Evolutionary conservation across 2,888 invertebrate genomes (phyloP).

Genomic region (Allygus modestus): DNA sequence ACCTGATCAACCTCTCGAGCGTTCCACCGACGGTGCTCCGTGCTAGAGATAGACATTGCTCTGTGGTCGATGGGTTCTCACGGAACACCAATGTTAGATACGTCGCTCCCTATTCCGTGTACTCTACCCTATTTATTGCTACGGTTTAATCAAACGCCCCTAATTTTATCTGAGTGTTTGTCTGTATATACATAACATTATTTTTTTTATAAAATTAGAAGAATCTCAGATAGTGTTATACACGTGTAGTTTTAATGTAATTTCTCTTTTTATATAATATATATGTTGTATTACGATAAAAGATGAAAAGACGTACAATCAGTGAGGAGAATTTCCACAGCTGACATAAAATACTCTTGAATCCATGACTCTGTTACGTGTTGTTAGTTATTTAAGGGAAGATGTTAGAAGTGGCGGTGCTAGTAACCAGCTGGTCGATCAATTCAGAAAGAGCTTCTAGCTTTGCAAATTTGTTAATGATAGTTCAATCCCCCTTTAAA

Average conservation of each 20-base stretch:
- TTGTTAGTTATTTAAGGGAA: slow-evolving; percentile 13
- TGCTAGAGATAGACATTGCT: slow-evolving; percentile 12
- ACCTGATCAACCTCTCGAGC: slow-evolving; percentile 29
- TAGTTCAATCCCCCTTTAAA: too few species aligned
- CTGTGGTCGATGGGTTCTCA: slow-evolving; percentile 26
- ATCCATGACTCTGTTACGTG: slow-evolving; percentile 49
- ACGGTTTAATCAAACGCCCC: slow-evolving; percentile 51
- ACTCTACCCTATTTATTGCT: slow-evolving; percentile 57
- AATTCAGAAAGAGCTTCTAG: too few species aligned
- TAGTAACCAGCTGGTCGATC: background rate
- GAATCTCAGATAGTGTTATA: slow-evolving; percentile 59
- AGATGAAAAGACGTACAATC: slow-evolving; percentile 62
- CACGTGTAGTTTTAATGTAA: slow-evolving; percentile 59
- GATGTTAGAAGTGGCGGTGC: background rate
- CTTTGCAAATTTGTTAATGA: too few species aligned
- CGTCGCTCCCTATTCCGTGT: slow-evolving; percentile 46
- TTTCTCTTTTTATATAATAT: slow-evolving; percentile 58
- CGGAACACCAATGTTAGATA: slow-evolving; percentile 52
- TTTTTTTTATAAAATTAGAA: slow-evolving; percentile 58
- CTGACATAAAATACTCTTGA: slow-evolving; percentile 12
- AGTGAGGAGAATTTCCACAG: slow-evolving; percentile 16
- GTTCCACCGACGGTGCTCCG: slow-evolving; percentile 17
- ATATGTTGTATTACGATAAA: slow-evolving; percentile 42
- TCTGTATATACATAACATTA: slow-evolving; percentile 59
- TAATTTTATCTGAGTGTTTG: slow-evolving; percentile 61